Evolutionary conservation across 2,113 vertebrate species (phyloP), one percentile per base, ranked within the genome.

Genomic region (Sphyrna mokarran): DNA sequence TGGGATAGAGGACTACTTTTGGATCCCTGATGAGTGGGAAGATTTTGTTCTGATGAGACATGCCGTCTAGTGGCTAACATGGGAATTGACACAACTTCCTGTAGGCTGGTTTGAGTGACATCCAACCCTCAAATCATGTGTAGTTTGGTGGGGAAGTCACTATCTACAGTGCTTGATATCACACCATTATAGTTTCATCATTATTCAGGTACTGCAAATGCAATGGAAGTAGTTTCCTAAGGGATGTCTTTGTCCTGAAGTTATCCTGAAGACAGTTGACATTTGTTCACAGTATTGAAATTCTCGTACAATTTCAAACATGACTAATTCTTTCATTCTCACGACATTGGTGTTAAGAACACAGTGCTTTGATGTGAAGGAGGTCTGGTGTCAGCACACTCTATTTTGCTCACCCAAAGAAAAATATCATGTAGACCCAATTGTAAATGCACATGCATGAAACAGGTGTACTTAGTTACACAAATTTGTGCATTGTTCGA

Each of bases 21-120:
- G 22, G 89, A 91, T 91, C 58, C 87, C 58, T 63, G 87, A 1
- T 83, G 5, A 83, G 37, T 83, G 80, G 80, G 80, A 43, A 61
- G 54, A 91, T 91, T 61, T 91, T 91, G 58, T 54, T 89, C 48
- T 58, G 80, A 89, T 26, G 13, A 66, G 63, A 93, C 20, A 37
- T 68, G 61, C 89, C 89, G 33, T 66, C 89, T 93, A 93, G 89
- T 93, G 89, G 89, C 61, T n/a, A 93, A 33, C 14, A 1, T 93
- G 14, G 63, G 89, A 93, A 93, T 66, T 93, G 33, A 93, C 16
- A 37, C 87, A 90, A 63, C 23, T 89, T 89, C 43, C 48, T 89
- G 23, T 54, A 33, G 54, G 29, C 26, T 58, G 29, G 54, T 90
- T 90, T 90, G 87, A 33, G 26, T 90, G 89, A 93, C 61, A 22